Base-by-base conservation (phyloP, 2,797 vertebrate species). In the Xiphorhynchus erythropygius region DNA sequence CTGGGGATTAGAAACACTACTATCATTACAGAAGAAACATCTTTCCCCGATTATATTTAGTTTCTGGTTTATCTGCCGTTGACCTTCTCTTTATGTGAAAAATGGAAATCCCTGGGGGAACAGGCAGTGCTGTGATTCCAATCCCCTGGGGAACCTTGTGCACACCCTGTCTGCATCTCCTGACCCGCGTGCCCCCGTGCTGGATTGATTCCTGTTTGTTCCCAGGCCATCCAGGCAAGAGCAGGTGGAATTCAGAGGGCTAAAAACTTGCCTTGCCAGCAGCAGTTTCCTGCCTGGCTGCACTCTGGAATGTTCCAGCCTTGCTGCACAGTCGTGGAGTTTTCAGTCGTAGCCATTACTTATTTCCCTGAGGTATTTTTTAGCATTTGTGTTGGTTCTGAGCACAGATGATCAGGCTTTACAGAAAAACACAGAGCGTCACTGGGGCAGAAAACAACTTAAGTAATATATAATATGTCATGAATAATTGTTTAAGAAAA, bases 1-100 rank as follows among this genome's bases (percentile, higher is more conserved):
- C 52, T 55, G 59, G 41, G 65, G 75, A 91, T 86, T 95, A 96
- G 64, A 90, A 90, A 85, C 82, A 44, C 53, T 88, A 50, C 69
- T 68, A 62, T 68, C 70, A 50, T 79, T 90, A 79, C 73, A 94
- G 80, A 71, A 77, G 74, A 69, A 88, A 53, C 73, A 60, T 83
- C 50, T 93, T 96, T 87, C 49, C 84, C 80, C 52, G 55, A 46
- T 91, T 92, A 80, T 56, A 14, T 64, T 41, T 82, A 35, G 55
- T 60, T 87, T 84, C n/a, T 67, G 22, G 33, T 87, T 84, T 93
- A 91, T 57, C 49, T 82, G 80, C 67, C 80, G 77, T 4, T 93
- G 89, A 93, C 55, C 70, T 93, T 24, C 67, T 82, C 52, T 82
- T 84, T 49, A 63, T 30, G 55, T 69, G 77, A 84, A 42, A 63